These are phyloP conservation scores for Drosophila meridionalis DNA, from an alignment of 2,888 invertebrate genomes.

Conservation along the genomic window DNA sequence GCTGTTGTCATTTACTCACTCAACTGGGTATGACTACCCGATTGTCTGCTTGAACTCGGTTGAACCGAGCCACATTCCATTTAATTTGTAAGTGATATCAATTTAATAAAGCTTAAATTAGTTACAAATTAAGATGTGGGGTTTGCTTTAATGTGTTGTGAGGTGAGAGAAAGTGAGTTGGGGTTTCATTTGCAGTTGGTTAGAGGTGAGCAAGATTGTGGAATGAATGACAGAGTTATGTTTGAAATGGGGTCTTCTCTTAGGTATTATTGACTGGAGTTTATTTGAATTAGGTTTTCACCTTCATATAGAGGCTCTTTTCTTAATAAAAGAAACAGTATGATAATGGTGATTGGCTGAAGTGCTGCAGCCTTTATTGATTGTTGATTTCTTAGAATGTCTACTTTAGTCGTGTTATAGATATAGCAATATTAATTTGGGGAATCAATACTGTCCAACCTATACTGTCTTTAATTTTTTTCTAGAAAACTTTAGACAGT, in stretches of 20 bases:
- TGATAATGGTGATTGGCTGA: no score
- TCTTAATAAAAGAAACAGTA: no score
- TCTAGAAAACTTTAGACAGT: no score
- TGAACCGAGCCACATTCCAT: slow-evolving; percentile 65
- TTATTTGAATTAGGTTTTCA: no score
- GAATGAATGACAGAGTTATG: not conserved
- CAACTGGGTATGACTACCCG: not conserved
- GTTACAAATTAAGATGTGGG: slow-evolving; percentile 16
- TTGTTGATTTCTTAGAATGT: no score
- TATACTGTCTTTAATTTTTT: no score
- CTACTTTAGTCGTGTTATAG: no score
- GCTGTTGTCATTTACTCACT: slow-evolving; percentile 70
- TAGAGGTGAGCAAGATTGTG: not conserved
- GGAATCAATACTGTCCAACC: no score
- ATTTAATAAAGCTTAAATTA: slow-evolving; percentile 44
- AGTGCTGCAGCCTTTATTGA: no score
- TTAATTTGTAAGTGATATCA: slow-evolving; percentile 63
- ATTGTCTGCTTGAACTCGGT: slow-evolving; percentile 43
- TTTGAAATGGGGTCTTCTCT: not conserved
- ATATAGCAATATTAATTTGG: no score
- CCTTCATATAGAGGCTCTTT: not conserved
- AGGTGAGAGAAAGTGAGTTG: not conserved
- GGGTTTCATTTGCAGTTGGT: not conserved
- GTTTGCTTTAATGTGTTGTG: not conserved
- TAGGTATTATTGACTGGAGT: no score